Evolutionary conservation across 1,140 invertebrate species (phyloP), one percentile per base, ranked within the genome.

Genomic region (Dinothrombium tinctorium): DNA sequence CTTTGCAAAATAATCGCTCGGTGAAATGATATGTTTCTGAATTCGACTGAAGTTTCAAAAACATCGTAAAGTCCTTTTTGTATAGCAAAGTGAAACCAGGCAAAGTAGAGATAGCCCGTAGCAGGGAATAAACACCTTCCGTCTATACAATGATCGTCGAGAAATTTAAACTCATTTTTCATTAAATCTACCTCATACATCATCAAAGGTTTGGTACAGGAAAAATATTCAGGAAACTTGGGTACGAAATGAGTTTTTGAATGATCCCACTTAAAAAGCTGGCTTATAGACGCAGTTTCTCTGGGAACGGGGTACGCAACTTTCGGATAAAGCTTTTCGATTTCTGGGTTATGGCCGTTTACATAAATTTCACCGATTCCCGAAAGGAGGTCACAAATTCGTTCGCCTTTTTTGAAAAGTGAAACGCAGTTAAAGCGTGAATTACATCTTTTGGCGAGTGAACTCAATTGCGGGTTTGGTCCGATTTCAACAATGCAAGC

Each of bases 51-150:
- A 9, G 42, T 64, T 48, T 83, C 73, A 50, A 82, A 71, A 42
- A 43, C 65, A 74, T 42, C 78, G 71, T 55, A 55, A 20, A 66
- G 64, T n/a, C 74, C 73, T 37, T 68, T 63, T 38, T 84, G 57
- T 58, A 83, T 87, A 3, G 86, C 84, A 43, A 87, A 71, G 0
- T 81, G 78, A 57, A 75, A 76, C 90, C 90, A 95, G 0, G 78
- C 84, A 2, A 95, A 56, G 2, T 74, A 69, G 60, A 95, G 64
- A 53, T 94, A 94, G 8, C 86, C 87, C 20, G 87, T 92, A 31
- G 87, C 87, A 7, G 89, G 89, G 62, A 84, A 95, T 2, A 96
- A 59, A 24, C 90, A 66, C 54, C 86, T 69, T 12, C 86, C 89
- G 60, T 96, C 87, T 50, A 96, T 90, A 8, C 67, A 68, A 56